phyloP scores from a whole-genome alignment of 30 jellyfish, hydroid and myxozoan genomes.

The Aurelia aurita complex sp. Pacific region DNA sequence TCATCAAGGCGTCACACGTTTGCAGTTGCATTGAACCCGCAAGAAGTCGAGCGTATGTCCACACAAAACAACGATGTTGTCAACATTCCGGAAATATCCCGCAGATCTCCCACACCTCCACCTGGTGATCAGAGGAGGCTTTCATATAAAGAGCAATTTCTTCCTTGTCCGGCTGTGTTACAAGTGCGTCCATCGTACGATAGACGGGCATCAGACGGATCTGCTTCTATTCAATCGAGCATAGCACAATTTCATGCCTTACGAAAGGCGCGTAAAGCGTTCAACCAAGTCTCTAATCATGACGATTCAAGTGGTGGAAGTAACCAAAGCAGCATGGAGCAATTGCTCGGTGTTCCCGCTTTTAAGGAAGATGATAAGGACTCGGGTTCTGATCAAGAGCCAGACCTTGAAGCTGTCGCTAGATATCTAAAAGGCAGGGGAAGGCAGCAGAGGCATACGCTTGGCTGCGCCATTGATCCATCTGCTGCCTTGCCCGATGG shows the following conservation, averaged over 20 bases:
- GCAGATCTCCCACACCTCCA: conserved; percentile 94
- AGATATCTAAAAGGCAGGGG: conserved; percentile 87
- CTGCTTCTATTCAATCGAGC: conserved; percentile 90
- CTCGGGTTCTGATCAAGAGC: conserved; percentile 95
- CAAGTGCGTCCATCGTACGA: conserved; percentile 96
- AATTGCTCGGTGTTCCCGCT: conserved; percentile 66
- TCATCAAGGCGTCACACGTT: conserved; percentile 85
- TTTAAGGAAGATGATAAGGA: conserved; percentile 75
- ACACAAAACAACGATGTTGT: conserved; percentile 49
- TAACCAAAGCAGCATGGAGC: conserved; percentile 75
- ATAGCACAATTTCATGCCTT: conserved; percentile 91
- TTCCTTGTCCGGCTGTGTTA: conserved; percentile 96
- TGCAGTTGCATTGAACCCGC: conserved; percentile 86
- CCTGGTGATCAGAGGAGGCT: conserved; percentile 69
- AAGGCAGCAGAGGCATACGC: conserved; percentile 89
- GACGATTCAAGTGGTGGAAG: conserved; percentile 69
- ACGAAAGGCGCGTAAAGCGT: conserved; percentile 66
- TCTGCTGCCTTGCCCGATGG: conserved; percentile 68
- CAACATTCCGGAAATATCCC: conserved; percentile 73
- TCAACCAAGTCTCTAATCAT: conserved; percentile 57
- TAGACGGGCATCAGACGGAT: conserved; percentile 97
- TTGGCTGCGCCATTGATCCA: conserved; percentile 70
- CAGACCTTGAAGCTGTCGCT: conserved; percentile 88
- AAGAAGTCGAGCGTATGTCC: conserved; percentile 56
- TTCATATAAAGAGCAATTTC: conserved; percentile 86